Conservation (phyloP, 2,888 invertebrate species). For the Girardia tigrina region DNA sequence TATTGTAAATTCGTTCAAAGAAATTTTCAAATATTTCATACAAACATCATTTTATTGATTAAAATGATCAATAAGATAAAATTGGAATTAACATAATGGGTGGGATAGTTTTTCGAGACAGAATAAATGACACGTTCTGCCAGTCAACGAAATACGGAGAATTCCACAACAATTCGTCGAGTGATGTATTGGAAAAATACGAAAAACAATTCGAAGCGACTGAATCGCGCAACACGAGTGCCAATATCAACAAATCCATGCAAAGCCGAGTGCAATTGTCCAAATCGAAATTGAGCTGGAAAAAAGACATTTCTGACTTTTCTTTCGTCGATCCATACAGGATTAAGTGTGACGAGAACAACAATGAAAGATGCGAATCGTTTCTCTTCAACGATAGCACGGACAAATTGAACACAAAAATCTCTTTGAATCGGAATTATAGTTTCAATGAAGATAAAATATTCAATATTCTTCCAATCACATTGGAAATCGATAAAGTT, state of each 20-base stretch:
- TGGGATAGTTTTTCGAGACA: background rate
- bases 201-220: background rate
- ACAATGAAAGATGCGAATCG: background rate
- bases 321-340: background rate
- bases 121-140: background rate
- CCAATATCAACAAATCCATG: background rate
- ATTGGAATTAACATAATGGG: no score
- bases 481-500: background rate
- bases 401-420: background rate
- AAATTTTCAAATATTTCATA: no score
- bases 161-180: background rate
- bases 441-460: background rate
- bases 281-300: background rate
- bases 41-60: no score
- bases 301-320: background rate
- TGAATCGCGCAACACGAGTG: background rate
- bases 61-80: no score
- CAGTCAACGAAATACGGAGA: constrained; percentile 9
- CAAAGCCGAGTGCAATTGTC: background rate
- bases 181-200: background rate
- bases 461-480: background rate
- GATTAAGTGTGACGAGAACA: background rate
- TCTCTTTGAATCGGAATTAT: background rate
- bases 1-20: no score
- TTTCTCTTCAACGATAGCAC: background rate